These are phyloP conservation scores for Brachionichthys hirsutus DNA, from an alignment of 2,113 vertebrate genomes.

Conservation along the genomic window DNA sequence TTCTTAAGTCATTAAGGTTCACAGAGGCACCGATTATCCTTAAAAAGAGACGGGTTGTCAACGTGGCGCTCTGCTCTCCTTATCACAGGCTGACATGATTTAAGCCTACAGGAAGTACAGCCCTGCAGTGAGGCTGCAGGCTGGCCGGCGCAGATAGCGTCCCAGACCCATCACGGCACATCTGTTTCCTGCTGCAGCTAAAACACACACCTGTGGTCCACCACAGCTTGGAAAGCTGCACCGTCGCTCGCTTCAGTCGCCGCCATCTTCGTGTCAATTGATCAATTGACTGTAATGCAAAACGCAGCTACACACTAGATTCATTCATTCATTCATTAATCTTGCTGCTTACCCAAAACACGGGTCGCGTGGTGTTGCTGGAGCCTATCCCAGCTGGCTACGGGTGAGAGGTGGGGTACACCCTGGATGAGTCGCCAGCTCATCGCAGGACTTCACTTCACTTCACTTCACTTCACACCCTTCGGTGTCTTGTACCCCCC, in stretches of 20 bases:
- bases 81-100: slow-evolving; percentile 68
- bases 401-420: no score
- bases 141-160: slow-evolving; percentile 70
- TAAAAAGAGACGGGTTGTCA: slow-evolving; percentile 23
- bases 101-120: slow-evolving; percentile 72
- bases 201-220: slow-evolving; percentile 56
- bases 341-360: no score
- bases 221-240: no score
- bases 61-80: slow-evolving; percentile 41
- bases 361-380: no score
- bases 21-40: slow-evolving; percentile 23
- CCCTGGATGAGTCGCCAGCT: no score
- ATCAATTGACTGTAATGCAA: not conserved
- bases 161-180: slow-evolving; percentile 60
- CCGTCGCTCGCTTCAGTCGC: no score
- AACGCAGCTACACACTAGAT: no score
- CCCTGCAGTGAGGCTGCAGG: slow-evolving; percentile 52
- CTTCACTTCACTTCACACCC: no score
- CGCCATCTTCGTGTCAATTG: not conserved
- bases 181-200: slow-evolving; percentile 75
- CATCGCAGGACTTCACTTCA: no score
- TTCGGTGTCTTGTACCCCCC: no score
- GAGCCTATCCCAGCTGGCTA: no score
- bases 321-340: no score
- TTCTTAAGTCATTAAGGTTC: slow-evolving; percentile 6